Conservation (phyloP, 2,888 invertebrate genomes). For the Erebia palarica region DNA sequence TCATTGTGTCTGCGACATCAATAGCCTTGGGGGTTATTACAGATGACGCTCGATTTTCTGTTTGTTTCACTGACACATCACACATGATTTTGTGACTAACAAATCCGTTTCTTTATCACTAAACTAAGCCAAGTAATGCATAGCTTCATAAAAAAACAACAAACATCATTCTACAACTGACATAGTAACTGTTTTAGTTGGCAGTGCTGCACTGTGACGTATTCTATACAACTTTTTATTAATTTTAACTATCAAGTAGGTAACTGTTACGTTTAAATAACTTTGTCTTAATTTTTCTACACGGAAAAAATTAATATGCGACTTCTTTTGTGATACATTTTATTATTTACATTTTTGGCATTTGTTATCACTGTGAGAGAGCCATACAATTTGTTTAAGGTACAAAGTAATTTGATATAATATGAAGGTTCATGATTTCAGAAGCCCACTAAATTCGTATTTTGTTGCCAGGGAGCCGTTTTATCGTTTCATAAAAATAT, state of each 20-base stretch:
- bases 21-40: no score
- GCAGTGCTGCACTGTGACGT: constrained; percentile 72
- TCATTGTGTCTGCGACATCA: no score
- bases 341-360: constrained; percentile 56
- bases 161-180: constrained; percentile 46
- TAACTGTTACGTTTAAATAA: constrained; percentile 25
- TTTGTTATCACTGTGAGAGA: constrained; percentile 65
- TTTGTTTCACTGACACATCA: no score
- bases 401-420: background rate
- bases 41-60: no score
- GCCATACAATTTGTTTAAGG: constrained; percentile 46
- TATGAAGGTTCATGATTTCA: constrained; percentile 10
- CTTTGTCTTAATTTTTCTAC: constrained; percentile 25
- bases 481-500: no score
- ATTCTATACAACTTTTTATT: constrained; percentile 49
- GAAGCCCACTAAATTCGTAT: constrained; percentile 11
- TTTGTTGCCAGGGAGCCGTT: no score
- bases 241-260: constrained; percentile 24
- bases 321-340: constrained; percentile 33
- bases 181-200: constrained; percentile 60
- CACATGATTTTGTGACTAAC: background rate
- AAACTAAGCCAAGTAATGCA: background rate
- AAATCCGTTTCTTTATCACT: background rate
- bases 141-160: background rate
- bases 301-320: constrained; percentile 34